phyloP scores from a whole-genome alignment of 2,888 invertebrate species.

The Baccha elongata region DNA sequence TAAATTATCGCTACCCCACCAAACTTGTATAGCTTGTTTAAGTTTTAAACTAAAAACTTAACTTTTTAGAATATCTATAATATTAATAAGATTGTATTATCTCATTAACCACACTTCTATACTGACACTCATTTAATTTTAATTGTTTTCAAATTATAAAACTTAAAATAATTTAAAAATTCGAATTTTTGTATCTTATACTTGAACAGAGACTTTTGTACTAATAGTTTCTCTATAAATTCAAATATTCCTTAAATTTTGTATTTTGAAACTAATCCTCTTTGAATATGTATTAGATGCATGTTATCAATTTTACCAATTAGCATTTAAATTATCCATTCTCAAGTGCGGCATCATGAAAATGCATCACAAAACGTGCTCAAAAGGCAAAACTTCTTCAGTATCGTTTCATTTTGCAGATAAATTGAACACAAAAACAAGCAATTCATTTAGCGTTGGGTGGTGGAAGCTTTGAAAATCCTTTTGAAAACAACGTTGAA shows the following conservation, averaged over 20 bases:
- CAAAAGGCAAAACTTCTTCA: conserved; percentile 47
- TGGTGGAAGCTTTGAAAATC: conserved; percentile 2
- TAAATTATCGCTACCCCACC: too few species aligned
- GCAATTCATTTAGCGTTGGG: conserved; percentile 29
- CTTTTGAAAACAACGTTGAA: conserved; percentile 30
- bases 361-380: conserved; percentile 52
- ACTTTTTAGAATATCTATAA: too few species aligned
- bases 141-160: too few species aligned
- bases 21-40: too few species aligned
- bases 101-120: too few species aligned
- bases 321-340: conserved; percentile 67
- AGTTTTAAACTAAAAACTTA: too few species aligned
- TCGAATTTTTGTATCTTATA: too few species aligned
- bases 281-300: conserved; percentile 26
- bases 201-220: too few species aligned
- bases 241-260: neutral
- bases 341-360: conserved; percentile 60
- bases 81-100: too few species aligned
- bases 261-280: conserved; percentile 7
- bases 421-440: conserved; percentile 66
- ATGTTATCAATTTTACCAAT: conserved; percentile 55
- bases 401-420: conserved; percentile 37
- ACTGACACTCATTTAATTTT: too few species aligned
- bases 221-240: too few species aligned
- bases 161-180: too few species aligned